Base-by-base conservation (phyloP, 2,888 invertebrate species). In the Platerodrilus igneus region DNA sequence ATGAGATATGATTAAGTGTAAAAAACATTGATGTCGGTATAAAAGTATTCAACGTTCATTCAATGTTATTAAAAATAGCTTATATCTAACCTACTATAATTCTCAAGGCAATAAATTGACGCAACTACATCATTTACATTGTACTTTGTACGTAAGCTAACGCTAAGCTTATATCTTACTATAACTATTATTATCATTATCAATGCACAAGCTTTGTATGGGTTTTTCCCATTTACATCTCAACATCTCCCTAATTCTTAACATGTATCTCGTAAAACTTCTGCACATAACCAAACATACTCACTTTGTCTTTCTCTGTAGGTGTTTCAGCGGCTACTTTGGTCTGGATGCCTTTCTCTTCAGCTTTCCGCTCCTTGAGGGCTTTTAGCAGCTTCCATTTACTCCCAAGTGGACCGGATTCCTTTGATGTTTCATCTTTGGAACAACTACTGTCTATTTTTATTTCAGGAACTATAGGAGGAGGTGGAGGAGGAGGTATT, bases 311-410 rank as follows among this genome's bases (percentile, higher is more conserved):
- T 68, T 79, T 81, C 56, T 83, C 81, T 55, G 77, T 77, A 41
- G 74, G 73, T 31, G 79, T 77, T 42, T 78, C 79, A 36, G 73
- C 77, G 32, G 77, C 76, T n/a, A n/a, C n/a, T 48, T 82, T 79
- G 41, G 81, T 83, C 44, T 79, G 77, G 56, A 81, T 81, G 57
- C 75, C 77, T 64, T 83, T 86, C 57, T 91, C 90, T 66, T 91
- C 91, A 2, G 90, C 87, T 70, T 92, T 91, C 45, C 86, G 76
- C 58, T 92, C 91, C 63, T 91, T 91, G 16, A 92, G 67, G 1
- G 91, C 90, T 68, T 91, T 92, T 2, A 92, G 68, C 26, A 92
- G 73, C 64, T 91, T 91, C 92, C 92, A 92, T 65, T 90, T 90
- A 60, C 90, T 90, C 5, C 87, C 83, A 33, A 82, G 75, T 7